A percentile compares a stretch with the other conserved stretches of the same genome.
These are phyloP conservation scores for Galeopsomyia nigrocyanea DNA, from an alignment of 2,888 invertebrate species.

Conservation along the genomic window DNA sequence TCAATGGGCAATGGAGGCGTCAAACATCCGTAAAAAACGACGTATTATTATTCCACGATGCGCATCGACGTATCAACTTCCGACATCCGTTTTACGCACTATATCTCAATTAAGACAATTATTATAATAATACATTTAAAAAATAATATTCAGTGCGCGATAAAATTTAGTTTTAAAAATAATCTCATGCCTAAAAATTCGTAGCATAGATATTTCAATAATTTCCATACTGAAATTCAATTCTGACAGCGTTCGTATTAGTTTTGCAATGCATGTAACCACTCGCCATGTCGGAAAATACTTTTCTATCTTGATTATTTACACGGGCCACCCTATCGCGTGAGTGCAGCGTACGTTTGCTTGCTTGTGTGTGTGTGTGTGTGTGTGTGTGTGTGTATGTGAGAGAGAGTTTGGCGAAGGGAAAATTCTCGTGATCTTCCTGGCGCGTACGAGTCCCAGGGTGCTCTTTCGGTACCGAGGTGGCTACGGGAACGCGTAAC, in stretches of 20 bases:
- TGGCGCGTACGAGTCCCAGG: constrained; percentile 65
- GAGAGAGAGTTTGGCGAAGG: constrained; percentile 55
- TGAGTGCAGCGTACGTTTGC: constrained; percentile 26
- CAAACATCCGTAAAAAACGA: constrained; percentile 44
- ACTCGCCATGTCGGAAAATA: constrained; percentile 4
- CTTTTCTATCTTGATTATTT: constrained; percentile 43
- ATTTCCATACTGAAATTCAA: too few relatives aligned
- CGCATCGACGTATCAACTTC: constrained; percentile 43
- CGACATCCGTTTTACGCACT: constrained; percentile 42
- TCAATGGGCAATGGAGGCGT: constrained; percentile 28
- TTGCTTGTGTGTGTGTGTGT: too few relatives aligned
- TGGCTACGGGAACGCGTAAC: constrained; percentile 66
- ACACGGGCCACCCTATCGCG: constrained; percentile 29
- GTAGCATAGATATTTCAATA: too few relatives aligned
- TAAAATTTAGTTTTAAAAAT: too few relatives aligned
- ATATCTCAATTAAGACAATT: constrained; percentile 28
- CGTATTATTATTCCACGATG: constrained; percentile 35
- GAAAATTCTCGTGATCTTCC: constrained; percentile 67
- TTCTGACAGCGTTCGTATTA: too few relatives aligned
- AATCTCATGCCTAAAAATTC: too few relatives aligned
- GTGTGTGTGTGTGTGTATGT: too few relatives aligned
- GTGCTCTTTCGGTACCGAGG: constrained; percentile 62
- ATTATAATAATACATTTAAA: not conserved
- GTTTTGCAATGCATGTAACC: not conserved
- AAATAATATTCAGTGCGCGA: too few relatives aligned